Evolutionary conservation across 1,140 invertebrate species (phyloP).

Genomic region (Apis laboriosa): DNA sequence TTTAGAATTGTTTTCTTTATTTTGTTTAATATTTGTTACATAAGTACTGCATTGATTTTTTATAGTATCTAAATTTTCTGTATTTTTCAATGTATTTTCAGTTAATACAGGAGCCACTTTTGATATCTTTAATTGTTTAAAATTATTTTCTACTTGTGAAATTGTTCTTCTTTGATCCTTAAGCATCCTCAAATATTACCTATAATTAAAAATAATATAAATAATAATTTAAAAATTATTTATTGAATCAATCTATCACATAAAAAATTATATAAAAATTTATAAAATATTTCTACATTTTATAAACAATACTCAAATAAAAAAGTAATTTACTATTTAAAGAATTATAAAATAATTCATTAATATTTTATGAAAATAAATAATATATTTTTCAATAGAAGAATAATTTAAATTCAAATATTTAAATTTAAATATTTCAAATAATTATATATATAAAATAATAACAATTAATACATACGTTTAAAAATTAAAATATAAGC

Average conservation of each 20-base stretch:
- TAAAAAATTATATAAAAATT: background rate
- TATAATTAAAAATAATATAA: slow-evolving; percentile 2
- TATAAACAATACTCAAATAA: background rate
- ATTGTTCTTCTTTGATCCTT: slow-evolving; percentile 37
- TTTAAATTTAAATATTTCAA: background rate
- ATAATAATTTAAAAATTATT: background rate
- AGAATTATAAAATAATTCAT: background rate
- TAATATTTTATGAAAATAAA: background rate
- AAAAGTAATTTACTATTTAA: background rate
- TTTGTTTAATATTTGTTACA: background rate
- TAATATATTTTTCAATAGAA: background rate
- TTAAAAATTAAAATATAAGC: background rate
- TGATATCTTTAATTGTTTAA: slow-evolving; percentile 53
- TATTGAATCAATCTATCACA: background rate
- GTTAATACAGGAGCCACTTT: slow-evolving; percentile 24
- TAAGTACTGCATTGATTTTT: slow-evolving; percentile 4
- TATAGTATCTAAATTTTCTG: background rate
- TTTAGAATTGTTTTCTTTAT: slow-evolving; percentile 43
- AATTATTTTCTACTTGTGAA: slow-evolving; percentile 35
- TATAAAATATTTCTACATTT: background rate
- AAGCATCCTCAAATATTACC: slow-evolving; percentile 41
- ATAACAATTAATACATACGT: background rate
- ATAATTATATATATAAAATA: background rate
- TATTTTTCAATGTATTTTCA: slow-evolving; percentile 22
- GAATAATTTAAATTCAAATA: background rate